phyloP scores from a whole-genome alignment of 2,797 vertebrate species.

The Brachymystax lenok region DNA sequence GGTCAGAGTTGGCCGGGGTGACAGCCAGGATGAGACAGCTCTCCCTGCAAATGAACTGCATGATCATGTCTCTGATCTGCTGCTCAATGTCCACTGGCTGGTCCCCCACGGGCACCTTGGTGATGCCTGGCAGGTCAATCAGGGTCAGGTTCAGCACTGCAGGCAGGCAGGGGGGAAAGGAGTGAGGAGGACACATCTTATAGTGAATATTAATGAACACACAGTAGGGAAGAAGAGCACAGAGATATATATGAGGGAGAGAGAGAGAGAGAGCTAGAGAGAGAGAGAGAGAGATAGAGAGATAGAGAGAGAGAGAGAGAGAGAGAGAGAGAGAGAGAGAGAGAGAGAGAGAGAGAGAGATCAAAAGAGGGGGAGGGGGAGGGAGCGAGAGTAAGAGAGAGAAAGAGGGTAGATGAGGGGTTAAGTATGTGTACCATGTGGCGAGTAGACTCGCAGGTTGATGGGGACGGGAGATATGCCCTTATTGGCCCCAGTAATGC shows the following conservation, averaged over 20 bases:
- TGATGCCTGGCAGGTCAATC: conserved; percentile 96
- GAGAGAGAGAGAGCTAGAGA: neutral
- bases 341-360: neutral
- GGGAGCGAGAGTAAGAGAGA: no score
- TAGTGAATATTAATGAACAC: neutral
- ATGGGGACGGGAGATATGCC: conserved; percentile 94
- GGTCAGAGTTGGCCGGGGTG: conserved; percentile 92
- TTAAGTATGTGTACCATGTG: conserved; percentile 79
- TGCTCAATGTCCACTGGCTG: conserved; percentile 94
- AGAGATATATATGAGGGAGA: neutral
- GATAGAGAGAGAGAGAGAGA: neutral
- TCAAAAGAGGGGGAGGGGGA: no score
- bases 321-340: neutral
- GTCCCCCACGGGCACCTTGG: conserved; percentile 96
- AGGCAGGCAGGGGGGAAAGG: conserved; percentile 30
- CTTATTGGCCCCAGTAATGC: conserved; percentile 91
- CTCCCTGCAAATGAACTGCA: conserved; percentile 93
- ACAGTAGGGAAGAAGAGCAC: neutral
- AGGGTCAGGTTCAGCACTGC: conserved; percentile 93
- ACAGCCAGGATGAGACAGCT: conserved; percentile 95
- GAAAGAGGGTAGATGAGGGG: neutral
- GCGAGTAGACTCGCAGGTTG: conserved; percentile 92
- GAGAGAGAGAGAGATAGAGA: neutral
- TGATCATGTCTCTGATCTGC: conserved; percentile 95
- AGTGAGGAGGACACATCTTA: conserved; percentile 17